Conservation (phyloP, 2,797 vertebrate species). For the Acanthurus lineatus region DNA sequence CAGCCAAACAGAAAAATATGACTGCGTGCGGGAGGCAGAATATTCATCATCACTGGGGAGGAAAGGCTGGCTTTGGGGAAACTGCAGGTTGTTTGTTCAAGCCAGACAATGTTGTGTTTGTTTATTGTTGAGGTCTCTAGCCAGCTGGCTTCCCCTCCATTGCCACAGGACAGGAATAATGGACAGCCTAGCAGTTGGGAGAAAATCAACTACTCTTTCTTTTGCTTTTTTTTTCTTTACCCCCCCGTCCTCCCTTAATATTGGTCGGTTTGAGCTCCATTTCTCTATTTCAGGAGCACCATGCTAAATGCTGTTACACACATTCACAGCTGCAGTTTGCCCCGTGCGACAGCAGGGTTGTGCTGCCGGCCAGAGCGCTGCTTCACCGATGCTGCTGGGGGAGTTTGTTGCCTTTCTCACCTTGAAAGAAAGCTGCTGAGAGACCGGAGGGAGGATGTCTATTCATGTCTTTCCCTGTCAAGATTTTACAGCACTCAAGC, state of each 20-base stretch:
- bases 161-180: constrained; percentile 71
- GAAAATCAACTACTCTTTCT: constrained; percentile 43
- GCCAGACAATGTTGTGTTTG: constrained; percentile 78
- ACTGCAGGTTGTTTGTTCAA: constrained; percentile 73
- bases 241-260: constrained; percentile 3
- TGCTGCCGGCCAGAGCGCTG: constrained; percentile 33
- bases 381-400: constrained; percentile 41
- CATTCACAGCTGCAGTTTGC: constrained; percentile 45
- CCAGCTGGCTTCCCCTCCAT: constrained; percentile 75
- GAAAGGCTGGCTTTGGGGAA: constrained; percentile 68
- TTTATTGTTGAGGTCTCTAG: constrained; percentile 75
- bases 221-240: neutral
- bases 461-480: constrained; percentile 45
- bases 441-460: constrained; percentile 35
- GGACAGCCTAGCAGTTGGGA: constrained; percentile 57
- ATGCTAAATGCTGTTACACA: constrained; percentile 34
- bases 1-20: constrained; percentile 65
- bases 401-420: constrained; percentile 52
- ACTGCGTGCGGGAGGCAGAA: constrained; percentile 58
- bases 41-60: constrained; percentile 74
- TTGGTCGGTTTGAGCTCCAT: constrained; percentile 40
- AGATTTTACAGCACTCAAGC: constrained; percentile 34
- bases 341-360: neutral
- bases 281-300: constrained; percentile 21
- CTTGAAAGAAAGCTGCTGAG: constrained; percentile 50